Evolutionary conservation across 2,797 vertebrate genomes (phyloP).

Genomic region (Champsocephalus gunnari): DNA sequence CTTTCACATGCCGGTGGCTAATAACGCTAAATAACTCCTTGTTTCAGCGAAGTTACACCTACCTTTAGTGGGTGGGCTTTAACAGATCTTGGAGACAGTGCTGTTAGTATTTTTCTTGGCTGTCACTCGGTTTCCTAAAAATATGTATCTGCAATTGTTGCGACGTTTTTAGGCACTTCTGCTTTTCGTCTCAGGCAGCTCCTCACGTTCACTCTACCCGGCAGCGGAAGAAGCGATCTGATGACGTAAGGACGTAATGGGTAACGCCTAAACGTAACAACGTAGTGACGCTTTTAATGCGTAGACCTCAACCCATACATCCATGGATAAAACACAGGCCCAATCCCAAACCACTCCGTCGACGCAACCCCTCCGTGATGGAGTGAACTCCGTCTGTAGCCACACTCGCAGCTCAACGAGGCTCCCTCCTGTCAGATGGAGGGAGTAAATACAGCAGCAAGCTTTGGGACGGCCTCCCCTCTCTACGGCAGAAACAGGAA

Average conservation of each 20-base stretch:
- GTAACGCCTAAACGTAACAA: conserved; percentile 52
- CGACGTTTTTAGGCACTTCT: conserved; percentile 48
- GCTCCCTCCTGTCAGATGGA: too few relatives aligned
- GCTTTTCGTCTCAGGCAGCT: conserved; percentile 48
- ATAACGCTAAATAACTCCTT: neutral
- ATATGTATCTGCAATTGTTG: neutral
- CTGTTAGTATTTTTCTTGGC: neutral
- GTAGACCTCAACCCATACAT: too few relatives aligned
- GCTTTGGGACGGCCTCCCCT: too few relatives aligned
- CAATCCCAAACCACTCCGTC: too few relatives aligned
- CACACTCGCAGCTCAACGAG: too few relatives aligned
- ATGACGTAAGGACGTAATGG: conserved; percentile 48
- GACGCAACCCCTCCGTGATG: too few relatives aligned
- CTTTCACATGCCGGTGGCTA: conserved; percentile 44
- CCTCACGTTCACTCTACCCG: conserved; percentile 63
- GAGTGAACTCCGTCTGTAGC: too few relatives aligned
- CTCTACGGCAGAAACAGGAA: too few relatives aligned
- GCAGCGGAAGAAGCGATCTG: conserved; percentile 62
- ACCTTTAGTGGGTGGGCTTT: conserved; percentile 44
- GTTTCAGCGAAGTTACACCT: neutral
- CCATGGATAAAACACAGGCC: too few relatives aligned
- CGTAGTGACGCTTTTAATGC: neutral
- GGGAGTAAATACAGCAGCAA: too few relatives aligned
- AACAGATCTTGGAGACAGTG: conserved; percentile 2
- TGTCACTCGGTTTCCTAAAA: conserved; percentile 7